phyloP scores from a whole-genome alignment of 1,140 invertebrate species.

The Manduca sexta region DNA sequence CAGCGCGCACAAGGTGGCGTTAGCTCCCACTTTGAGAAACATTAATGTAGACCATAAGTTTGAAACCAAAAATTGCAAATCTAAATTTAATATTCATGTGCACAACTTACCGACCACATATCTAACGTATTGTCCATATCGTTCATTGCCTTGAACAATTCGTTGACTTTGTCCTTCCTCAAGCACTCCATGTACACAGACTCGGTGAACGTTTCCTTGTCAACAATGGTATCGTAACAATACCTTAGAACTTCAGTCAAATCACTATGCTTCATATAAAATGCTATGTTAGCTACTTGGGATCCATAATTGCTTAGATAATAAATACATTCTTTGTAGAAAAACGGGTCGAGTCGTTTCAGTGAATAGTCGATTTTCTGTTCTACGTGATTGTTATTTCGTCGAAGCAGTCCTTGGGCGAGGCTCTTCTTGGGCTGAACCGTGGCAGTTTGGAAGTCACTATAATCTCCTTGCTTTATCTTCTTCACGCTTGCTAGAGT shows the following conservation, averaged over 20 bases:
- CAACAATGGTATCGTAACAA: conserved; percentile 77
- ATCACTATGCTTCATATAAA: conserved; percentile 79
- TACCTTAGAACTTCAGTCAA: conserved; percentile 76
- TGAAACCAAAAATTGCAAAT: background rate
- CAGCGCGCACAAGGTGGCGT: no score
- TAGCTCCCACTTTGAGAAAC: no score
- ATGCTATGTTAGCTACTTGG: conserved; percentile 78
- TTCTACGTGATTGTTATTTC: conserved; percentile 47
- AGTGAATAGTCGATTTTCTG: conserved; percentile 43
- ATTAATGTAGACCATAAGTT: no score
- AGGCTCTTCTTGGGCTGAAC: conserved; percentile 40
- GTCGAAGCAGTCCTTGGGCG: conserved; percentile 41
- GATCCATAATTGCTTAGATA: conserved; percentile 83
- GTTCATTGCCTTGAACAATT: conserved; percentile 76
- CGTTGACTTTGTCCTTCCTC: conserved; percentile 75
- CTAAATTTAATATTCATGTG: conserved; percentile 1
- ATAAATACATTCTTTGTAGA: conserved; percentile 82
- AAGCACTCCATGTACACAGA: conserved; percentile 78
- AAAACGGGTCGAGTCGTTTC: conserved; percentile 71
- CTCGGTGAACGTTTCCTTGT: conserved; percentile 81
- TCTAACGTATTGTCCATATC: conserved; percentile 76
- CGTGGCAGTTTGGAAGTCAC: conserved; percentile 59
- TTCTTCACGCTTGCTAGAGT: conserved; percentile 72
- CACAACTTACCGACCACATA: conserved; percentile 76
- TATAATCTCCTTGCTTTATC: conserved; percentile 73